Evolutionary conservation across 2,113 vertebrate genomes (phyloP).

Genomic region (Ictalurus punctatus): DNA sequence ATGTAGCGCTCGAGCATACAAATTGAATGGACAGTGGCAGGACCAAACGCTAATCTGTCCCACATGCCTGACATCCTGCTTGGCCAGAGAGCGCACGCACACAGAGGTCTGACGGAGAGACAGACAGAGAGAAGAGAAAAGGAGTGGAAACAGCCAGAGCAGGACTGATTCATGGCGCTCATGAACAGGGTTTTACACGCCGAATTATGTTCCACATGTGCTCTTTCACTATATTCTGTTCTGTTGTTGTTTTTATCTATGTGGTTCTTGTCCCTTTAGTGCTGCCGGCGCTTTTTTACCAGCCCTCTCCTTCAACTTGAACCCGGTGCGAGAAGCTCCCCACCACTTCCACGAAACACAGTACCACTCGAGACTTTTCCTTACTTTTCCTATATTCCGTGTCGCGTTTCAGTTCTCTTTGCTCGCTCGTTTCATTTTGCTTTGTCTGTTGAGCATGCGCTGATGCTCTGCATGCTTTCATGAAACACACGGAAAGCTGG

Average conservation of each 20-base stretch:
- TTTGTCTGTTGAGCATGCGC: constrained; percentile 33
- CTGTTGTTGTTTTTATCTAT: constrained; percentile 32
- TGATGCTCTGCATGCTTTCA: constrained; percentile 23
- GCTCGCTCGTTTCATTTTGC: constrained; percentile 29
- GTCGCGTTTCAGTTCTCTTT: neutral
- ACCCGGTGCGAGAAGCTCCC: neutral
- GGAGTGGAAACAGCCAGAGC: constrained; percentile 21
- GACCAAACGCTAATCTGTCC: constrained; percentile 51
- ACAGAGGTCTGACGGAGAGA: constrained; percentile 23
- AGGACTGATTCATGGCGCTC: constrained; percentile 28
- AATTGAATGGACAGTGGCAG: constrained; percentile 55
- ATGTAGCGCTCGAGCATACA: constrained; percentile 18
- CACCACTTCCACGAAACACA: neutral
- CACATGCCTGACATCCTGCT: constrained; percentile 54
- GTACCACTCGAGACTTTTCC: neutral
- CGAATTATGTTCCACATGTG: constrained; percentile 41
- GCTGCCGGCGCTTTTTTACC: neutral
- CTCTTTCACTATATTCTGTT: neutral
- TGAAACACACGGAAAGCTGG: constrained; percentile 14
- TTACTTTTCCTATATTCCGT: neutral
- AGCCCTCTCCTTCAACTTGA: constrained; percentile 21
- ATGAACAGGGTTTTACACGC: constrained; percentile 26
- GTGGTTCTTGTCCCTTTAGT: constrained; percentile 12
- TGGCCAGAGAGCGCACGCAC: constrained; percentile 18
- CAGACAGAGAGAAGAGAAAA: constrained; percentile 12